phyloP scores from a whole-genome alignment of 2,113 vertebrate genomes.

The Proterorhinus semilunaris region DNA sequence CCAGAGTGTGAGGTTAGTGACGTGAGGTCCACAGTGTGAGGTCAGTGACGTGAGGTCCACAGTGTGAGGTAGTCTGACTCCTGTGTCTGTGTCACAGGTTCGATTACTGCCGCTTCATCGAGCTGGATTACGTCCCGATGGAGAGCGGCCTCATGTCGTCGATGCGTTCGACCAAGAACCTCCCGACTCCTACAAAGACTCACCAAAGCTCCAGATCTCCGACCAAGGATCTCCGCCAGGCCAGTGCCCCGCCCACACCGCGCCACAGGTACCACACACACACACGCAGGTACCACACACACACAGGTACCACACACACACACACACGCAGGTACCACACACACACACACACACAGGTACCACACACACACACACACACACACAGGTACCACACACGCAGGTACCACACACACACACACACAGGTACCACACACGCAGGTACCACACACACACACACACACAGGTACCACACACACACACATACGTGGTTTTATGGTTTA shows the following conservation, averaged over 20 bases:
- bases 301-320: too few relatives aligned
- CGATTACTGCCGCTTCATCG: constrained; percentile 84
- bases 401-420: too few relatives aligned
- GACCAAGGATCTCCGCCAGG: constrained; percentile 62
- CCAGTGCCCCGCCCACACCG: not conserved
- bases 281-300: too few relatives aligned
- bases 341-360: constrained; percentile 7
- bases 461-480: constrained; percentile 7
- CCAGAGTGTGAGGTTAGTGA: too few relatives aligned
- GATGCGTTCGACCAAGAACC: constrained; percentile 79
- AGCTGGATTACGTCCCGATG: constrained; percentile 82
- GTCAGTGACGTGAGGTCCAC: too few relatives aligned
- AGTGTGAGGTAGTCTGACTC: constrained; percentile 40
- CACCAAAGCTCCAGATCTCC: constrained; percentile 25
- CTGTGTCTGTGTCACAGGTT: constrained; percentile 73
- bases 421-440: too few relatives aligned
- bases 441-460: too few relatives aligned
- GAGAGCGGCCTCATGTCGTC: constrained; percentile 80
- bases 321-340: not conserved
- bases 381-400: too few relatives aligned
- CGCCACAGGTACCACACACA: not conserved
- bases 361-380: not conserved
- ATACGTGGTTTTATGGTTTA: too few relatives aligned
- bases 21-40: constrained; percentile 44
- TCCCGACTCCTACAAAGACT: constrained; percentile 67